Evolutionary conservation across 2,888 invertebrate species (phyloP), one percentile per base, ranked within the genome.

Genomic region (Phortica magna): DNA sequence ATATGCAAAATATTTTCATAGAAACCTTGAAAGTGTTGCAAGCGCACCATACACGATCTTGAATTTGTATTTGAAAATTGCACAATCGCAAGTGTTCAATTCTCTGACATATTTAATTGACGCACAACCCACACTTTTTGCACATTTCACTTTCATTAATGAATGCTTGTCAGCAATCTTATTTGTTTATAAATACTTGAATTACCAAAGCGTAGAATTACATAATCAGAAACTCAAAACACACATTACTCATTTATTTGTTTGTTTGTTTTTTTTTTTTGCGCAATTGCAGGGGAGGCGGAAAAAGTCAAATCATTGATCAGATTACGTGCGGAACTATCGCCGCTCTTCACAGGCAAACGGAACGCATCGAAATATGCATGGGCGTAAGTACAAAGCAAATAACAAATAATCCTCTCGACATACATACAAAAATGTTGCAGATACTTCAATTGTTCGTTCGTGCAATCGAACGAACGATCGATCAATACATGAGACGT

Each of bases 351-450:
- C 81, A 92, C 92, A 81, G 92, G 92, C 85, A 92, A 92, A 87
- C 84, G 92, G 79, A 92, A 92, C 89, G 92, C 92, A 81, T 92
- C 92, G 17, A 92, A 92, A 88, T 92, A 92, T 91, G 92, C 92
- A 78, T 92, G 92, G 92, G 92, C 92, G 92, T 92, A 92, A 92
- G 92, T 92, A 89, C n/a, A 74, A 12, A 74, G 70, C n/a, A 31
- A 14, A 76, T 6, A 42, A 61, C 10, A 17, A 59, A 31, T 31
- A 75, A 59, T 22, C 43, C 53, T 14, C 14, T 31, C 55, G 19
- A 73, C 53, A 59, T 42, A 48, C 55, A 64, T 31, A 31, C 31
- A 31, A 4, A 31, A 31, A 1, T 31, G 31, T 31, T 31, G 31
- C 31, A 31, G 31, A 1, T 1, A 31, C 31, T 31, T 31, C 31